A percentile compares a stretch with the other conserved stretches of the same genome.
Conservation (phyloP, 1,140 invertebrate species). For the Reticulitermes speratus region DNA sequence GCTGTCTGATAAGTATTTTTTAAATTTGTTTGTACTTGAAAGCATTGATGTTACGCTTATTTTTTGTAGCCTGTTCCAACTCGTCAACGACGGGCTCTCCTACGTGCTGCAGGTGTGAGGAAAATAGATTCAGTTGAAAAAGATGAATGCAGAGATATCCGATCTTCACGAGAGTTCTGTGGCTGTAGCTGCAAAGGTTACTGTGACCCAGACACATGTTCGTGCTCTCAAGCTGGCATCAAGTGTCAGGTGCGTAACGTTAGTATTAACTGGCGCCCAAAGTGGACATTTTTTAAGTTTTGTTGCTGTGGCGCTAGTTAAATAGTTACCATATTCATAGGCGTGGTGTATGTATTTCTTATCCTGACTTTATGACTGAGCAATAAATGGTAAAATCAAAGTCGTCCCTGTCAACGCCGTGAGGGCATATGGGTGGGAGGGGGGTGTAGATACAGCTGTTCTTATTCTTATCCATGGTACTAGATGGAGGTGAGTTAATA, state of each 20-base stretch:
- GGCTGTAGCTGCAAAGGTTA: constrained; percentile 93
- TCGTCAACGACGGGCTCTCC: constrained; percentile 79
- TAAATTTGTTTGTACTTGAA: too few relatives aligned
- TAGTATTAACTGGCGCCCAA: neutral
- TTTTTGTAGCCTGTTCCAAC: constrained; percentile 80
- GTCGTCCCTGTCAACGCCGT: too few relatives aligned
- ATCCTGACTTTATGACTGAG: too few relatives aligned
- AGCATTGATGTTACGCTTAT: too few relatives aligned
- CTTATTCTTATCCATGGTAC: too few relatives aligned
- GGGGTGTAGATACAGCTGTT: too few relatives aligned
- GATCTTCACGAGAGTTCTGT: constrained; percentile 89
- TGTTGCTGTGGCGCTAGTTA: neutral
- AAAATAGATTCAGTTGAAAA: constrained; percentile 94
- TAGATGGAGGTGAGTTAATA: too few relatives aligned
- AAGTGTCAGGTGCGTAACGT: constrained; percentile 77
- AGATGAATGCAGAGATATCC: constrained; percentile 89
- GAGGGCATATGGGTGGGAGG: too few relatives aligned
- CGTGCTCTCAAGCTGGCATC: constrained; percentile 90
- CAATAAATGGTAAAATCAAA: too few relatives aligned
- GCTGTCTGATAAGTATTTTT: too few relatives aligned
- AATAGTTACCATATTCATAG: neutral
- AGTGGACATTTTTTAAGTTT: neutral
- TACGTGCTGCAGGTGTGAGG: constrained; percentile 85
- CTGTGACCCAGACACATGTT: constrained; percentile 94
- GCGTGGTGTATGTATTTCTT: too few relatives aligned